Conservation (phyloP, 2,888 invertebrate genomes). For the Shargacucullia verbasci region DNA sequence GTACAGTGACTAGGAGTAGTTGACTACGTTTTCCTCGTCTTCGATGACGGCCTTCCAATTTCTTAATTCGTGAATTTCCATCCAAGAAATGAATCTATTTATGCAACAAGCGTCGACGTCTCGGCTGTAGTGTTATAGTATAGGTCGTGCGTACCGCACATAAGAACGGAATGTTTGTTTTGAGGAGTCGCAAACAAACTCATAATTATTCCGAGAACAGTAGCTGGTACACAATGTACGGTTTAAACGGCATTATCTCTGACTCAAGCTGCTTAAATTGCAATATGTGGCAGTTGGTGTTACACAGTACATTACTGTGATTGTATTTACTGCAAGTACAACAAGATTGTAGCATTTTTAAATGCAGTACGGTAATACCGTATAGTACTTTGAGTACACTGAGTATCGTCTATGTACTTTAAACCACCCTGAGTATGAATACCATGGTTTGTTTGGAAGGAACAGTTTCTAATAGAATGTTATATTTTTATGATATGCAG, state of each 20-base stretch:
- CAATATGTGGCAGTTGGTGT: conserved; percentile 46
- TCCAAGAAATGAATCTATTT: conserved; percentile 85
- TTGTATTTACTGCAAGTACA: conserved; percentile 20
- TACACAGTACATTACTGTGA: conserved; percentile 27
- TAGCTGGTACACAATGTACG: conserved; percentile 72
- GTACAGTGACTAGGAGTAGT: conserved; percentile 63
- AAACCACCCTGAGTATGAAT: conserved; percentile 5
- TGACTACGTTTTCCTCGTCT: conserved; percentile 69
- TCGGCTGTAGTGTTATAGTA: conserved; percentile 73
- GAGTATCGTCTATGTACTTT: conserved; percentile 3
- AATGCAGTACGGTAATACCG: conserved; percentile 15
- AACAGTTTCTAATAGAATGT: not conserved
- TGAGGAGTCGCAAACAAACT: conserved; percentile 84
- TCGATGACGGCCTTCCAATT: conserved; percentile 71
- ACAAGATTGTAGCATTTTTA: conserved; percentile 17
- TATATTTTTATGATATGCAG: not conserved
- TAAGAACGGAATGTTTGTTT: conserved; percentile 83
- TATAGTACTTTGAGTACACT: conserved; percentile 12
- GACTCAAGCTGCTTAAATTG: conserved; percentile 66
- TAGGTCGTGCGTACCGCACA: conserved; percentile 76
- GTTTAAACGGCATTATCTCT: conserved; percentile 68
- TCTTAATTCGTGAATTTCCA: conserved; percentile 82
- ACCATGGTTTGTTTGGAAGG: conserved; percentile 7
- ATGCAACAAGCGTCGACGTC: conserved; percentile 80
- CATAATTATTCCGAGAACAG: conserved; percentile 79